Conservation (phyloP, 2,113 vertebrate species). For the Paralichthys olivaceus region DNA sequence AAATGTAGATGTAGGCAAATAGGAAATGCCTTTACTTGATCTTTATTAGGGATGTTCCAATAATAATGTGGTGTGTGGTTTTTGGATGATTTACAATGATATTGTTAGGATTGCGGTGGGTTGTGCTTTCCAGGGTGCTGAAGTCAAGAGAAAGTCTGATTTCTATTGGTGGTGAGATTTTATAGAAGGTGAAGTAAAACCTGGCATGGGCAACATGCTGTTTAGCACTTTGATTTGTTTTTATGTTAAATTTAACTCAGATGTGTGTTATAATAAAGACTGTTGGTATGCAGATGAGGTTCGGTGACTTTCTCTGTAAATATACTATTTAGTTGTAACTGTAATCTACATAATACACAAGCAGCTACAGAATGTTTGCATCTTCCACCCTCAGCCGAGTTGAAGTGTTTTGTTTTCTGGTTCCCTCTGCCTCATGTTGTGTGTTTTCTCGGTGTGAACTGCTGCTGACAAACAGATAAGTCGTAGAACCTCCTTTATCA, state of each 20-base stretch:
- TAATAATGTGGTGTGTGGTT: background rate
- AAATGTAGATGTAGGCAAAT: background rate
- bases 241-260: background rate
- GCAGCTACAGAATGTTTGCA: background rate
- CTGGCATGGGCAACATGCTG: background rate
- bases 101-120: background rate
- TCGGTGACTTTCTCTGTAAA: background rate
- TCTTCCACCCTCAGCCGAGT: background rate
- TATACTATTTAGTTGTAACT: background rate
- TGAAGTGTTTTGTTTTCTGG: background rate
- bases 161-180: background rate
- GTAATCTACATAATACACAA: too few species aligned
- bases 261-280: too few species aligned
- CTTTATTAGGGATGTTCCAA: background rate
- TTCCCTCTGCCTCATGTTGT: too few species aligned
- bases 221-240: background rate
- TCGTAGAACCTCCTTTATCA: background rate
- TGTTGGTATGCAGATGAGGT: background rate
- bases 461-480: too few species aligned
- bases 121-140: constrained; percentile 49
- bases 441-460: too few species aligned
- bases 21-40: background rate
- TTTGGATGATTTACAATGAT: background rate
- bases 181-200: background rate
- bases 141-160: constrained; percentile 10